phyloP scores from a whole-genome alignment of 2,113 vertebrate genomes.

The Lates calcarifer region DNA sequence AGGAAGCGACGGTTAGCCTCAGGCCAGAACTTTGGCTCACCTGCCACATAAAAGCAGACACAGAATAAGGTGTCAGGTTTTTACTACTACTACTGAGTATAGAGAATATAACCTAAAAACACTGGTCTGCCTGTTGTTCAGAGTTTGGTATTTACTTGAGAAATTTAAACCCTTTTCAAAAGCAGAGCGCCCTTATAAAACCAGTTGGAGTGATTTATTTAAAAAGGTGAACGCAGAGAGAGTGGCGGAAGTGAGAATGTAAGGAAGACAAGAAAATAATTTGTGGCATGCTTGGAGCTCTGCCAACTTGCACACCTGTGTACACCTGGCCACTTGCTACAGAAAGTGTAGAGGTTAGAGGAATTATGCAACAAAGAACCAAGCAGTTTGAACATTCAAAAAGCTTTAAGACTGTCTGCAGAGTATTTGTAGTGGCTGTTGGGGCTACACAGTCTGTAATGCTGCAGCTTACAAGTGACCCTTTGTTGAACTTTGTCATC shows the following conservation, averaged over 20 bases:
- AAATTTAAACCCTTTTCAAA: background rate
- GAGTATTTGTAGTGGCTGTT: background rate
- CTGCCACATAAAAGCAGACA: conserved; percentile 74
- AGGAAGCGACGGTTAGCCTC: conserved; percentile 95
- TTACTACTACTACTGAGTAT: too few species aligned
- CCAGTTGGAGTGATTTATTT: background rate
- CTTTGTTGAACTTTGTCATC: conserved; percentile 23
- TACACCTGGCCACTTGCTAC: background rate
- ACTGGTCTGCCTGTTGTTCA: background rate
- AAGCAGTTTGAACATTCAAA: background rate
- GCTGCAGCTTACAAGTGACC: background rate
- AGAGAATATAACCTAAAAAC: too few species aligned
- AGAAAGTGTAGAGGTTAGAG: background rate
- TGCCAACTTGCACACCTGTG: background rate
- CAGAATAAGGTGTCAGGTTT: background rate
- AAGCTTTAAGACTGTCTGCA: background rate
- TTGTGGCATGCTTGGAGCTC: background rate
- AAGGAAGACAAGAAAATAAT: background rate
- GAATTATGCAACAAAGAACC: background rate
- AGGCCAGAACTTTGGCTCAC: conserved; percentile 92
- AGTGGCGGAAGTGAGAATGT: background rate
- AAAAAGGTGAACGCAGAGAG: background rate
- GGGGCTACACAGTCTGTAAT: background rate
- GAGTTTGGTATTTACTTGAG: background rate
- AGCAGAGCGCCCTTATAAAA: background rate